These are phyloP conservation scores for Tricholauxania praeusta DNA, from an alignment of 2,888 invertebrate genomes.

Conservation along the genomic window DNA sequence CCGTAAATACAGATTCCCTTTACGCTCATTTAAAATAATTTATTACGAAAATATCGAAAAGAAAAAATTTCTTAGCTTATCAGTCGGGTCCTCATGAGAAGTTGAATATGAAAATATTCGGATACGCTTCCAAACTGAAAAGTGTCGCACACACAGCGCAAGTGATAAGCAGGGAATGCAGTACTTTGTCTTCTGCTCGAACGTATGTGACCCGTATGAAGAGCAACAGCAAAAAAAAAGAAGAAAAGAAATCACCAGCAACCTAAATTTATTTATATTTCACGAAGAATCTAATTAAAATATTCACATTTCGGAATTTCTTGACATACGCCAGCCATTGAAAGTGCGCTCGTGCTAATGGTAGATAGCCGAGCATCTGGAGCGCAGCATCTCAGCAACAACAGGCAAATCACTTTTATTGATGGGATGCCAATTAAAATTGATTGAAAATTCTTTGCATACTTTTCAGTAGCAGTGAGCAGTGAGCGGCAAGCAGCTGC, in stretches of 20 bases:
- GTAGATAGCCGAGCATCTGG: conserved; percentile 29
- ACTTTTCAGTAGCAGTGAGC: conserved; percentile 48
- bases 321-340: conserved; percentile 41
- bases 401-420: conserved; percentile 54
- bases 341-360: conserved; percentile 25
- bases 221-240: background rate
- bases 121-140: background rate
- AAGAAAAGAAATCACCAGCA: conserved; percentile 8
- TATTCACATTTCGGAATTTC: conserved; percentile 61
- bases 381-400: conserved; percentile 29
- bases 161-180: conserved; percentile 40
- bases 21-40: conserved; percentile 66
- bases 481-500: conserved; percentile 37
- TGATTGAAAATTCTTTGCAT: conserved; percentile 66
- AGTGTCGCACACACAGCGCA: background rate
- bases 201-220: conserved; percentile 14
- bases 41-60: conserved; percentile 52
- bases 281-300: conserved; percentile 61
- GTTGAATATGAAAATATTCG: background rate
- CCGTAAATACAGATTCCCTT: conserved; percentile 50
- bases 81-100: conserved; percentile 29
- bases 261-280: conserved; percentile 55
- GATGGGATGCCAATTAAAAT: conserved; percentile 67
- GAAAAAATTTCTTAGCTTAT: conserved; percentile 50
- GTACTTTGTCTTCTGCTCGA: conserved; percentile 44